Evolutionary conservation across 2,113 vertebrate species (phyloP), one percentile per base, ranked within the genome.

Genomic region (Pao palembangensis): DNA sequence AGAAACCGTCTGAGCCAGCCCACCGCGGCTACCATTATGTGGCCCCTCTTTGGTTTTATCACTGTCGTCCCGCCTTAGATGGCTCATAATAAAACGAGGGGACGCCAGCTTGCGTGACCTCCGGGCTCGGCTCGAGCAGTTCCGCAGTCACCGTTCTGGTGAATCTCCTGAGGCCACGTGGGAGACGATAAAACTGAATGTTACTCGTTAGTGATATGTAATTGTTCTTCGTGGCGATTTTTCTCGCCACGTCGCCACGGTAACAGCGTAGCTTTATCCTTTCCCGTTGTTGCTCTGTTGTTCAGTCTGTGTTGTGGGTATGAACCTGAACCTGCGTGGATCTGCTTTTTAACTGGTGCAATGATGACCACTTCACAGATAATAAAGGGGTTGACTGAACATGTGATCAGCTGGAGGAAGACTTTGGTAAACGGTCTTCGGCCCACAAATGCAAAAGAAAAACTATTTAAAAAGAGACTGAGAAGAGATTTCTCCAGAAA

Each of bases 101-200:
- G 54, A 61, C 65, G 52, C 61, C 85, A 82, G 83, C 83, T n/a
- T 84, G 79, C 58, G 57, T 66, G 41, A 77, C 65, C 66, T 63
- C 21, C 48, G 25, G 73, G 78, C 79, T 81, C 77, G 75, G 68
- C 69, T 77, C 44, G 0, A 64, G 58, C 84, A 84, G 68, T 75
- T 82, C 8, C 8, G 56, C 52, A 54, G 51, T 51, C 70, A 64
- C 44, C 67, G 60, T 69, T 67, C 69, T 64, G 42, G 51, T 60
- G 23, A 61, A 61, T 41, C 56, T 64, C 55, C 41, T 13, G 25
- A 63, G 47, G 71, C 38, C 17, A 20, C 13, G 20, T 41, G 8
- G 28, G 23, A 73, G 28, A 61, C n/a, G 34, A 34, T 44, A 41
- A 51, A 11, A 52, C 50, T 15, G 6, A 51, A 19, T 25, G 21